phyloP scores from a whole-genome alignment of 2,888 invertebrate species.

The Melanophora roralis region DNA sequence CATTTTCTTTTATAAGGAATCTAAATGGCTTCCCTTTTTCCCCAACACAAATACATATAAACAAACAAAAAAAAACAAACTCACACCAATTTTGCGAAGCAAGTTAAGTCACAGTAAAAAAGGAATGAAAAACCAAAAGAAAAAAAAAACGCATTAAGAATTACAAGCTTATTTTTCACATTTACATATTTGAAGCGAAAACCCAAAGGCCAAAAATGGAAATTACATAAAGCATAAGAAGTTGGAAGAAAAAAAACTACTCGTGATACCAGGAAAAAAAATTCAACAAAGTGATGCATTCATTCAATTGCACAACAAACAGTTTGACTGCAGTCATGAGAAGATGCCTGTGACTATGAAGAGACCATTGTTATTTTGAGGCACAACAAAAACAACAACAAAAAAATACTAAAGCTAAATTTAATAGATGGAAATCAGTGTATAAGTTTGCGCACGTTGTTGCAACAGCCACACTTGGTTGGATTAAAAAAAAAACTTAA shows the following conservation, averaged over 20 bases:
- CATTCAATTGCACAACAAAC: conserved; percentile 38
- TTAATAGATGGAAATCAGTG: conserved; percentile 55
- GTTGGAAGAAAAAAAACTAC: neutral
- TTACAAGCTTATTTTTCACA: conserved; percentile 60
- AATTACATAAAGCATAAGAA: conserved; percentile 33
- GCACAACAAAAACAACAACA: neutral
- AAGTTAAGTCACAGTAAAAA: neutral
- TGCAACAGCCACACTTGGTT: conserved; percentile 58
- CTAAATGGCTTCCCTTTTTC: conserved; percentile 50
- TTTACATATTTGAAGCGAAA: conserved; percentile 58
- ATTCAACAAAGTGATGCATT: conserved; percentile 22
- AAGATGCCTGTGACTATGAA: neutral
- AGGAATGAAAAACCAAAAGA: neutral
- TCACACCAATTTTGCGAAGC: neutral
- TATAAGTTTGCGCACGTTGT: conserved; percentile 59
- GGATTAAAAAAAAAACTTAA: conserved; percentile 8
- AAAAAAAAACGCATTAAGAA: conserved; percentile 35
- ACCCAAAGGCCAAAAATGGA: conserved; percentile 61
- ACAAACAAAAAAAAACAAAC: neutral
- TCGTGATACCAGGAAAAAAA: conserved; percentile 15
- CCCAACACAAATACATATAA: neutral
- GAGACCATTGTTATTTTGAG: conserved; percentile 25
- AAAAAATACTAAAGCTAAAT: neutral
- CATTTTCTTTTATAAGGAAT: conserved; percentile 33
- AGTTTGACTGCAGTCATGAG: conserved; percentile 22